Evolutionary conservation across 2,113 vertebrate species (phyloP).

Genomic region (Neolamprologus sp.): DNA sequence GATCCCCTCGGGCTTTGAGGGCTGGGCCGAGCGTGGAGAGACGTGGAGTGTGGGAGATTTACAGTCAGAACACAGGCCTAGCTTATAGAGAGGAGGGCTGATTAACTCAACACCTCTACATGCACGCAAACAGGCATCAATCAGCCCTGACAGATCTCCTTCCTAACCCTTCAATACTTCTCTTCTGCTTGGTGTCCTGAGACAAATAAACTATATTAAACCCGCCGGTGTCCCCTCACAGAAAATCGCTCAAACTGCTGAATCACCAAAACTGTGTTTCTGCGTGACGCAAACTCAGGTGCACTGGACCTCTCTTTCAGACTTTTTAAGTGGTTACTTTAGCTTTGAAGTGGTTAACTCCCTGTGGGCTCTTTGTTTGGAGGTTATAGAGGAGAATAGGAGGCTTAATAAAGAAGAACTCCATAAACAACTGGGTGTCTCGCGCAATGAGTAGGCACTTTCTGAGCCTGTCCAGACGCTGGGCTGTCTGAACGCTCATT

Average conservation of each 20-base stretch:
- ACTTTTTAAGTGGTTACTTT: neutral
- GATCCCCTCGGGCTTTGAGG: constrained; percentile 34
- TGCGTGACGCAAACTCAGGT: neutral
- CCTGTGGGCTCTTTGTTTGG: neutral
- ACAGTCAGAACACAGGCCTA: constrained; percentile 28
- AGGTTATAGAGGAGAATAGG: neutral
- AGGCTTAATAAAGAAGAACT: neutral
- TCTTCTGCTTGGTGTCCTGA: neutral
- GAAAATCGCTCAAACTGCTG: neutral
- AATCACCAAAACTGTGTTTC: neutral
- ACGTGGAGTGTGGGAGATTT: constrained; percentile 38
- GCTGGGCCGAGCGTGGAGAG: constrained; percentile 10
- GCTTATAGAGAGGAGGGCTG: constrained; percentile 23
- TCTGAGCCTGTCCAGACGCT: constrained; percentile 45
- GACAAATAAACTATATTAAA: neutral
- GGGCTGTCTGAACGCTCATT: neutral
- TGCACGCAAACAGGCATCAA: neutral
- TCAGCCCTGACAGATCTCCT: neutral
- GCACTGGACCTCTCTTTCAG: neutral
- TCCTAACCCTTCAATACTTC: neutral
- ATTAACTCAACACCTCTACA: constrained; percentile 23
- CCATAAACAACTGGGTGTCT: neutral
- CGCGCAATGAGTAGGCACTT: constrained; percentile 17
- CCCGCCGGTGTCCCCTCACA: neutral
- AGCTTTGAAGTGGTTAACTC: neutral